Evolutionary conservation across 2,113 vertebrate genomes (phyloP), one percentile per base, ranked within the genome.

Genomic region (Scatophagus argus): DNA sequence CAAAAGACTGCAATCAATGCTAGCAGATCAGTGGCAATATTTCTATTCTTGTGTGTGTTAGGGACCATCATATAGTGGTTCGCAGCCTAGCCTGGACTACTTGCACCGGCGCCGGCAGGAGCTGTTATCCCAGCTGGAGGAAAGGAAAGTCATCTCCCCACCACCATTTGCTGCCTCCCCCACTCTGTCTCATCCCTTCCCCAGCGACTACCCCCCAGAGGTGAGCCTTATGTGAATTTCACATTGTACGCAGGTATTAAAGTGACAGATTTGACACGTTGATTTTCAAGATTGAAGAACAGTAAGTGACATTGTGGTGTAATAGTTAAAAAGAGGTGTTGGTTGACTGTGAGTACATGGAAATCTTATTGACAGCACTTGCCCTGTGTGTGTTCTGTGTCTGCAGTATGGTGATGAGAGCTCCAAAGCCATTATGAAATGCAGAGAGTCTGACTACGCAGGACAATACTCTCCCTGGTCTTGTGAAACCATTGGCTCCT

Each of bases 401-500:
- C 39, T 87, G 29, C 93, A 99, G 97, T 98, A 97, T 82, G 94
- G 96, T 11, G 98, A 99, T 58, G 98, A 99, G 86, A 96, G 95
- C 69, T 92, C 97, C 84, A 98, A 98, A 85, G 87, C 92, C 62
- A 94, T 97, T 74, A 94, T 94, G 41, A 97, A 97, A 91, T 96
- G 96, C 93, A 96, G 97, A 93, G 96, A 96, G 90, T 94, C 96
- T 21, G 97, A 99, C 80, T 99, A 98, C 63, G 70, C 94, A 5
- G 97, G 96, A 78, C 98, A 99, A n/a, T 99, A 98, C 89, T 99
- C 98, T 47, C 98, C 98, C 38, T 99, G 98, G 98, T 99, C 97
- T 23, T 99, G 98, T 92, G 98, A 99, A 85, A 99, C 97, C 66
- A 99, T 99, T 66, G 95, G 97, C 94, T 99, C 98, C 87, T 99